Evolutionary conservation across 2,797 vertebrate species (phyloP).

Genomic region (Meriones psammophilus): DNA sequence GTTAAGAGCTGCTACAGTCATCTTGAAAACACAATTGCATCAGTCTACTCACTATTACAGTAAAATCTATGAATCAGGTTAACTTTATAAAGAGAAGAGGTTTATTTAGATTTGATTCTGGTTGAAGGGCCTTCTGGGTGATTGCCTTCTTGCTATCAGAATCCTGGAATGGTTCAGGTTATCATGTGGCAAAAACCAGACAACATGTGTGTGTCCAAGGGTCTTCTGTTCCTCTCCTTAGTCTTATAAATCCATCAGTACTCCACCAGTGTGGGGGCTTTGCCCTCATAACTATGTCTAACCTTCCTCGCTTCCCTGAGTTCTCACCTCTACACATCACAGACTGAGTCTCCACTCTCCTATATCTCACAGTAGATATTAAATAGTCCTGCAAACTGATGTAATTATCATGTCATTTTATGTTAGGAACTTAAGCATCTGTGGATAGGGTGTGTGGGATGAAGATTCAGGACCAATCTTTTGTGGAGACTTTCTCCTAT

Average conservation of each 20-base stretch:
- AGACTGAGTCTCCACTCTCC: neutral
- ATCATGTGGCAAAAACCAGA: neutral
- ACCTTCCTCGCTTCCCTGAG: neutral
- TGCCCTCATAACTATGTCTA: neutral
- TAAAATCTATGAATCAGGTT: neutral
- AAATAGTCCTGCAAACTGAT: neutral
- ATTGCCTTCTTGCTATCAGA: neutral
- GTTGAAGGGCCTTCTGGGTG: neutral
- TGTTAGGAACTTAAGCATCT: neutral
- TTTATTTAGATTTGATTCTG: neutral
- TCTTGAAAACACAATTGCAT: neutral
- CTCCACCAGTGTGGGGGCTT: neutral
- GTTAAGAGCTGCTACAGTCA: neutral
- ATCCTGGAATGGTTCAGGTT: neutral
- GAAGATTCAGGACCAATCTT: neutral
- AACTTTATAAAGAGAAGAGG: neutral
- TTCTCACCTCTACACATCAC: neutral
- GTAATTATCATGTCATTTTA: neutral
- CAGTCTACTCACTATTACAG: neutral
- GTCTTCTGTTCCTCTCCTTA: neutral
- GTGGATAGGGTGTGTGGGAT: neutral
- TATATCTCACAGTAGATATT: neutral
- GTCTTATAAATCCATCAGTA: neutral
- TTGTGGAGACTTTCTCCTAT: neutral
- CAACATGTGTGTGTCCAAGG: fast-evolving